Conservation (phyloP, 2,113 vertebrate species). For the Phyllostomus discolor region DNA sequence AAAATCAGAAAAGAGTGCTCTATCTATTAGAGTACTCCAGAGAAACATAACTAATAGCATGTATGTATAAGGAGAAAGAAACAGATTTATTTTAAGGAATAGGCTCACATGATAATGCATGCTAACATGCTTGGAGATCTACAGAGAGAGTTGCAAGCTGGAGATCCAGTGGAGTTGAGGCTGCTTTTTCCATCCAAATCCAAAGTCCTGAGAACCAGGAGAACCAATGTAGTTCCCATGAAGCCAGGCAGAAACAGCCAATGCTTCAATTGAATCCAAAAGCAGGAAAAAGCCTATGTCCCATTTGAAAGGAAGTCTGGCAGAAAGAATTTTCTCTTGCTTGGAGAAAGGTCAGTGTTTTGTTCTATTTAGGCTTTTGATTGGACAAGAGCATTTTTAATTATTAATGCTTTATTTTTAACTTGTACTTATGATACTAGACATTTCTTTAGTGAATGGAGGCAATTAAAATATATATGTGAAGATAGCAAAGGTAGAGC, state of each 20-base stretch:
- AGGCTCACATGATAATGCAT: not conserved
- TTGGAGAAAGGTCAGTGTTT: not conserved
- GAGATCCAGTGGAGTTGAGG: not conserved
- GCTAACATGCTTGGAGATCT: not conserved
- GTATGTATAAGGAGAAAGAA: not conserved
- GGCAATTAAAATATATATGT: not conserved
- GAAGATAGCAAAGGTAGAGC: not conserved
- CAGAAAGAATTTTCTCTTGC: not conserved
- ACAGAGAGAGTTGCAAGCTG: not conserved
- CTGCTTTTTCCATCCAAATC: not conserved
- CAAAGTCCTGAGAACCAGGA: not conserved
- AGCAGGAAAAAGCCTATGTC: not conserved
- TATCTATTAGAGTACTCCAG: not conserved
- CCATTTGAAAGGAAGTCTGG: not conserved
- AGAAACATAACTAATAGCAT: not conserved
- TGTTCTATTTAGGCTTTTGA: not conserved
- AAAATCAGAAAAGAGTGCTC: not conserved
- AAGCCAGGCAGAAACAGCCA: not conserved
- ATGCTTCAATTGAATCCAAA: not conserved
- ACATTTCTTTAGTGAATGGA: not conserved
- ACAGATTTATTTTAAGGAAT: not conserved
- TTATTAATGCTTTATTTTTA: not conserved
- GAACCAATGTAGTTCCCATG: no score
- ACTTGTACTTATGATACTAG: not conserved
- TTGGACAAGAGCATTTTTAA: not conserved